Percentiles rank a stretch among this genome's conserved stretches.
phyloP scores from a whole-genome alignment of 2,113 vertebrate species.

The Semicossyphus pulcher region DNA sequence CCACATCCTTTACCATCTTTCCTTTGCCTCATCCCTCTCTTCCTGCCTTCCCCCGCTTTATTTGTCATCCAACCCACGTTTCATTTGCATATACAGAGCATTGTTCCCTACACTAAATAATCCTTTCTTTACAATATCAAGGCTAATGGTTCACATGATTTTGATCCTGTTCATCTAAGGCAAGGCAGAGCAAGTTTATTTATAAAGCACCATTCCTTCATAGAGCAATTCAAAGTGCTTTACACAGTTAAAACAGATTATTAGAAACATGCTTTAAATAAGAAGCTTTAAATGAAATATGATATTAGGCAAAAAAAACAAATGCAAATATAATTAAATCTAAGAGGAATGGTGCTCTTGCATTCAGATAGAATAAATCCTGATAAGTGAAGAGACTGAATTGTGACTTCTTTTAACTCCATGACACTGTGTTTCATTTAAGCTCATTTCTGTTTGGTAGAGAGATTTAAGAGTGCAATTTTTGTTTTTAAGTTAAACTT shows the following conservation, averaged over 20 bases:
- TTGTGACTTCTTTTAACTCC: not conserved
- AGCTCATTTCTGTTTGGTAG: not conserved
- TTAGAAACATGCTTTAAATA: no score
- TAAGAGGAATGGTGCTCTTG: constrained; percentile 13
- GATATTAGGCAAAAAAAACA: no score
- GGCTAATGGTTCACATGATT: constrained; percentile 20
- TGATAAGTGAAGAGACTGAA: no score
- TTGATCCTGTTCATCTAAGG: constrained; percentile 12
- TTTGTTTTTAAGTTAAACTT: no score
- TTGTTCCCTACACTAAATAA: constrained; percentile 36
- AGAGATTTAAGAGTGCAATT: no score
- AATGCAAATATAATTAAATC: no score
- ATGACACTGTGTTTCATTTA: not conserved
- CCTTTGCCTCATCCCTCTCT: constrained; percentile 58
- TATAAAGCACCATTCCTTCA: no score
- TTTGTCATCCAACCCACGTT: constrained; percentile 71
- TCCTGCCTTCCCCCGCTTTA: constrained; percentile 63
- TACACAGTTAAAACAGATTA: no score
- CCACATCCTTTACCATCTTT: constrained; percentile 63
- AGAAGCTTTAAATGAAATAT: no score
- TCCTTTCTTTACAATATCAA: constrained; percentile 28
- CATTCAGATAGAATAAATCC: not conserved
- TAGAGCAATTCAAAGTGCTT: no score
- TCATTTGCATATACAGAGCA: constrained; percentile 41
- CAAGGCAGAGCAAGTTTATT: no score